phyloP scores from a whole-genome alignment of 2,797 vertebrate species.

The Hapalemur alaotrensis region DNA sequence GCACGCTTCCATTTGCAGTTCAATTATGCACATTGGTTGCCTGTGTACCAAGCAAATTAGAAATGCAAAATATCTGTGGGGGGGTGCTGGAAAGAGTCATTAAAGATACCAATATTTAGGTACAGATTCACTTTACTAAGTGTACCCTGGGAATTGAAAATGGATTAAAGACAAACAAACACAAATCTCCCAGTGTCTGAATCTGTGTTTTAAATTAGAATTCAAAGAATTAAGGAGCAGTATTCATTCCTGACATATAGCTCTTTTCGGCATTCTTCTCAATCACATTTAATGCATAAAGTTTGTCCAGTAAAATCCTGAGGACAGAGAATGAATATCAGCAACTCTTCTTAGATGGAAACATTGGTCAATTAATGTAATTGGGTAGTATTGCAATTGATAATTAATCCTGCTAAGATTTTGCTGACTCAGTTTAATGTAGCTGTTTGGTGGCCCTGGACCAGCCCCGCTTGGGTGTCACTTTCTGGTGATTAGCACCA shows the following conservation, averaged over 20 bases:
- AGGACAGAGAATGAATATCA: neutral
- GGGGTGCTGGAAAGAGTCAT: neutral
- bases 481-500: neutral
- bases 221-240: neutral
- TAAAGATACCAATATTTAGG: neutral
- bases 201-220: slow-evolving; percentile 34
- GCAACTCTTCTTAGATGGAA: slow-evolving; percentile 49
- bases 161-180: neutral
- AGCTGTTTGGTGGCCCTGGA: neutral
- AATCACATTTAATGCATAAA: slow-evolving; percentile 18
- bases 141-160: slow-evolving; percentile 31
- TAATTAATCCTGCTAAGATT: slow-evolving; percentile 42
- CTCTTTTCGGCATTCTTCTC: neutral
- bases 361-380: slow-evolving; percentile 41
- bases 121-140: neutral
- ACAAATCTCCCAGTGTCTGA: neutral
- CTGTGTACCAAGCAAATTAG: slow-evolving; percentile 49
- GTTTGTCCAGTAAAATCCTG: slow-evolving; percentile 22
- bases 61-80: neutral
- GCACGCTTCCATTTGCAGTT: slow-evolving; percentile 41
- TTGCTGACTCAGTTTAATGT: slow-evolving; percentile 39
- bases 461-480: neutral
- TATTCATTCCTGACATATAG: neutral
- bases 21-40: neutral
- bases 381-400: neutral